Evolutionary conservation across 1,140 invertebrate species (phyloP), one percentile per base, ranked within the genome.

Genomic region (Luehdorfia chinensis): DNA sequence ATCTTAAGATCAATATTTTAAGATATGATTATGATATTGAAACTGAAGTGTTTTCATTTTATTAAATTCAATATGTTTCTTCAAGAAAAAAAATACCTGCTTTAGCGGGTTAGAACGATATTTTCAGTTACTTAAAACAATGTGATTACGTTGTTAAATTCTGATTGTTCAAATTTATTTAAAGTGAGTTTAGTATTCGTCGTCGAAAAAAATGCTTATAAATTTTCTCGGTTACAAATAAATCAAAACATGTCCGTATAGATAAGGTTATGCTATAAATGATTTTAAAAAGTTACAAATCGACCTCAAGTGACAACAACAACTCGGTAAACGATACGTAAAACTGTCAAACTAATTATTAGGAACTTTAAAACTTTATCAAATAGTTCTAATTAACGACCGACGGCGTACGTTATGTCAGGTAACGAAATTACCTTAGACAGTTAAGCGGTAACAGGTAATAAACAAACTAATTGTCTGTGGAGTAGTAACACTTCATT

Each of bases 401-500:
- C n/a, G n/a, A n/a, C 36, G 19, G 19, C 11, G 5, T 27, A 8
- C 11, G 25, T 27, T n/a, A n/a, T 27, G 25, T 9, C 25, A 27
- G 4, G 25, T 27, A 27, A 27, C 25, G 25, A 8, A 27, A 27
- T 27, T 27, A 27, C 25, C 25, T 7, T 9, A 8, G 25, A 9
- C 25, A 8, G 25, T 27, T 27, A 9, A 27, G 25, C 25, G 25
- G n/a, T 27, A 27, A 8, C 11, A 27, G 8, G 11, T 27, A 27
- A 47, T 47, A 45, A n/a, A n/a, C n/a, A n/a, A 43, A 51, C 28
- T 48, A 47, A 44, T 43, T 46, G 36, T 50, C 41, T 51, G 23
- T 57, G 46, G 48, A 16, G 12, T n/a, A n/a, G n/a, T 25, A 53
- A 48, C 21, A 59, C 53, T 59, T 55, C 50, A 59, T 59, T 59